phyloP scores from a whole-genome alignment of 2,113 vertebrate genomes.

The Bubo bubo region DNA sequence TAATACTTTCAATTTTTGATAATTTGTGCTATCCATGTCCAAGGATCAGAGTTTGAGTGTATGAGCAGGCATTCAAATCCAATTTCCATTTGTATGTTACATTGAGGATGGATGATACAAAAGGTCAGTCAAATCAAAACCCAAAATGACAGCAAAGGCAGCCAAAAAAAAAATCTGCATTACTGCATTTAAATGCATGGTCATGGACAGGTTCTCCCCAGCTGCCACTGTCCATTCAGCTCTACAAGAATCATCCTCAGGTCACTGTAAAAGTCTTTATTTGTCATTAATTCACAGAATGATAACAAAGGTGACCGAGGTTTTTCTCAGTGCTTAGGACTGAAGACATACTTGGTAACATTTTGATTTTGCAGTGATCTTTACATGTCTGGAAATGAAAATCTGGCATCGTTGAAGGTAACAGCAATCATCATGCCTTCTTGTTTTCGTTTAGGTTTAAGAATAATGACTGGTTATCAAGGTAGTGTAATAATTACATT shows the following conservation, averaged over 20 bases:
- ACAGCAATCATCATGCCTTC: not conserved
- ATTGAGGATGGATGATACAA: not conserved
- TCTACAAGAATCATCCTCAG: not conserved
- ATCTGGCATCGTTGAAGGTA: not conserved
- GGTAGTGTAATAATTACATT: not conserved
- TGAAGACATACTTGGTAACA: not conserved
- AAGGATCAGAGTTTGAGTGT: not conserved
- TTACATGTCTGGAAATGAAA: not conserved
- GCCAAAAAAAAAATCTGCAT: not conserved
- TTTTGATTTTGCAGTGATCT: not conserved
- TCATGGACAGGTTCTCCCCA: not conserved
- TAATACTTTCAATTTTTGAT: not conserved
- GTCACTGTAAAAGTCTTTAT: not conserved
- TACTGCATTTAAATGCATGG: not conserved
- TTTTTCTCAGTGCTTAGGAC: not conserved
- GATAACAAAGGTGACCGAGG: not conserved
- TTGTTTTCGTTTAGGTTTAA: not conserved
- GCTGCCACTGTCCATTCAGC: not conserved
- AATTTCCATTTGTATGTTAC: not conserved
- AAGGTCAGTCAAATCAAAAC: slow-evolving; percentile 17
- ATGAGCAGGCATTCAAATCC: not conserved
- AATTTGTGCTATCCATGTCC: not conserved
- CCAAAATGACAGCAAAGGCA: not conserved
- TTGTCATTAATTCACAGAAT: not conserved
- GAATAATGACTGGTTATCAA: not conserved